Percentiles rank a stretch among this genome's conserved stretches.
phyloP scores from a whole-genome alignment of 2,797 vertebrate genomes.

The Nothura maculosa region DNA sequence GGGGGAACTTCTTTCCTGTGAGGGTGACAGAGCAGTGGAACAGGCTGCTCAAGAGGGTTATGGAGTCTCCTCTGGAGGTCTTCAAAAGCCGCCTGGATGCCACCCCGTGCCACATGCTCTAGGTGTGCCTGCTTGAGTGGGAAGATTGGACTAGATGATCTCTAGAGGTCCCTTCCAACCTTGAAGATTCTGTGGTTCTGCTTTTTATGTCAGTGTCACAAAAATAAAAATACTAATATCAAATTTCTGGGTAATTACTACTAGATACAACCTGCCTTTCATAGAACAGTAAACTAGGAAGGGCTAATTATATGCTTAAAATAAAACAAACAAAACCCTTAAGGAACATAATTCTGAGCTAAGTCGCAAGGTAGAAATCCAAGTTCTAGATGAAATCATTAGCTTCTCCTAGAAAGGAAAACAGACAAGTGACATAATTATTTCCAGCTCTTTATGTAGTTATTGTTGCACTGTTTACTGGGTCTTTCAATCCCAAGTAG shows the following conservation, averaged over 20 bases:
- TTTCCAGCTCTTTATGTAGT: neutral
- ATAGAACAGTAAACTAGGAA: neutral
- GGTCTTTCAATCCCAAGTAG: neutral
- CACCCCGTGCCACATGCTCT: too few species aligned
- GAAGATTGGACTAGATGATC: too few species aligned
- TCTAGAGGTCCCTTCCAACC: too few species aligned
- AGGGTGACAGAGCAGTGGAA: too few species aligned
- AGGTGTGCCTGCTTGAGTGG: too few species aligned
- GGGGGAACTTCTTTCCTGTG: too few species aligned
- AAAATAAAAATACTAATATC: slow-evolving; percentile 37
- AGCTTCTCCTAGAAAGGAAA: neutral
- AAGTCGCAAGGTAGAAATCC: neutral
- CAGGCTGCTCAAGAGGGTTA: too few species aligned
- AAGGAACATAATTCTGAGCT: neutral
- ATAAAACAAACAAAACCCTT: neutral
- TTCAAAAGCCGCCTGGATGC: too few species aligned
- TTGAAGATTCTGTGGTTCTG: too few species aligned
- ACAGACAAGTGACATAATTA: neutral
- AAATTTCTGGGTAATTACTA: neutral
- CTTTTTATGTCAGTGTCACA: slow-evolving; percentile 32
- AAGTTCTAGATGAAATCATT: neutral
- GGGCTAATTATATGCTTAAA: neutral
- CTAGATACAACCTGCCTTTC: neutral
- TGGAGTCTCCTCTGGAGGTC: too few species aligned
- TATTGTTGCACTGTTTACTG: neutral